These are phyloP conservation scores for Patella ulyssiponensis DNA, from an alignment of 2,888 invertebrate genomes.

Conservation along the genomic window DNA sequence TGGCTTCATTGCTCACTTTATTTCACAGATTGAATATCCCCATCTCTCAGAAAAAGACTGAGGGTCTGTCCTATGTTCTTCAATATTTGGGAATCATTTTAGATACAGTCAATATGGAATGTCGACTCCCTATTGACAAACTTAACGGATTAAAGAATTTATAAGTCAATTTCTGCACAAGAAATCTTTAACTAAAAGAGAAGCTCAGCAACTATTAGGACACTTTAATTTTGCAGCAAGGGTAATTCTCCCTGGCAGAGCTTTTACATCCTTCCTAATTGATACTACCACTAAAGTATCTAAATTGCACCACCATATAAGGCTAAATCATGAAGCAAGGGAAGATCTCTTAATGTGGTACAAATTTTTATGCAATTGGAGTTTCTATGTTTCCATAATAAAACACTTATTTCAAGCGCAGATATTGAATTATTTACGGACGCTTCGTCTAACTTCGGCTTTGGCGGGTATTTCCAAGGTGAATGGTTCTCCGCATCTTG, in stretches of 20 bases:
- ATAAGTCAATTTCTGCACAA: background rate
- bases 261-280: conserved; percentile 35
- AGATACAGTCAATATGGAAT: conserved; percentile 15
- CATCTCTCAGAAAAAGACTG: conserved; percentile 19
- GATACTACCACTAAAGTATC: conserved; percentile 22
- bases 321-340: conserved; percentile 25
- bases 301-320: conserved; percentile 27
- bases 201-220: conserved; percentile 25
- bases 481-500: conserved; percentile 20
- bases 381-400: conserved; percentile 22
- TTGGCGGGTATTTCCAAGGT: conserved; percentile 17
- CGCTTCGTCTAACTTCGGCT: conserved; percentile 15
- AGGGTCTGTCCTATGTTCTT: conserved; percentile 13
- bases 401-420: conserved; percentile 2
- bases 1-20: conserved; percentile 6
- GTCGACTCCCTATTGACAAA: conserved; percentile 23
- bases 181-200: conserved; percentile 21
- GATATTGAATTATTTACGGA: conserved; percentile 18
- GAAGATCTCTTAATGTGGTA: conserved; percentile 28
- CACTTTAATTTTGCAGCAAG: conserved; percentile 33
- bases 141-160: conserved; percentile 14
- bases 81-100: conserved; percentile 19
- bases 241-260: conserved; percentile 36
- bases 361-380: conserved; percentile 21
- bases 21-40: conserved; percentile 22